A percentile compares a stretch with the other conserved stretches of the same genome.
phyloP scores from a whole-genome alignment of 2,113 vertebrate genomes.

The Nesospiza acunhae region DNA sequence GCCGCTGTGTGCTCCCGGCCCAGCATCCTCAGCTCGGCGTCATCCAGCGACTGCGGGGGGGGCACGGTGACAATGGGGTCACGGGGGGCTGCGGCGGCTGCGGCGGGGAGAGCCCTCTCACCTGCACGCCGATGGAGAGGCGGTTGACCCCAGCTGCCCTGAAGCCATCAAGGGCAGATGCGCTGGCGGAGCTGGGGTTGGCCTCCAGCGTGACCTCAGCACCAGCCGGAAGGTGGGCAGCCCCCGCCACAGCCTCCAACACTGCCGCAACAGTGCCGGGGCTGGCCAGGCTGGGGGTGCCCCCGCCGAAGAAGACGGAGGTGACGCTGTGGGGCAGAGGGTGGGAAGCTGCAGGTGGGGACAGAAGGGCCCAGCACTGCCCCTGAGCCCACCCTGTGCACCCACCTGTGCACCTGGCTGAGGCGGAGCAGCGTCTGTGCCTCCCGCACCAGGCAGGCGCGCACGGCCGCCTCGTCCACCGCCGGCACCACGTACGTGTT shows the following conservation, averaged over 20 bases:
- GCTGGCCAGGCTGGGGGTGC: slow-evolving; percentile 89
- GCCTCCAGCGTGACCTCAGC: slow-evolving; percentile 88
- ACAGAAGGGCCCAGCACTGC: fast-evolving
- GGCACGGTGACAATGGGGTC: fast-evolving
- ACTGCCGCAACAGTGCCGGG: slow-evolving; percentile 78
- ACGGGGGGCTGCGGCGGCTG: fast-evolving
- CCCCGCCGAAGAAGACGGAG: slow-evolving; percentile 91
- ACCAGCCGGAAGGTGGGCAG: slow-evolving; percentile 50
- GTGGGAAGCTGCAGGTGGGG: not conserved
- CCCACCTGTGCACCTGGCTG: slow-evolving; percentile 83
- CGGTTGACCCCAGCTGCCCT: slow-evolving; percentile 84
- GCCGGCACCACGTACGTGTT: slow-evolving; percentile 87
- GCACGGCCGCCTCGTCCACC: slow-evolving; percentile 75
- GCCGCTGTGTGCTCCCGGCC: slow-evolving; percentile 84
- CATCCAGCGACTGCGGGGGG: slow-evolving; percentile 79
- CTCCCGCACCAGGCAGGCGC: slow-evolving; percentile 82
- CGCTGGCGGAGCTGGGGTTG: slow-evolving; percentile 81
- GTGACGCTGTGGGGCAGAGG: slow-evolving; percentile 75
- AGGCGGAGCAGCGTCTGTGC: slow-evolving; percentile 78
- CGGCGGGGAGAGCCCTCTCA: not conserved
- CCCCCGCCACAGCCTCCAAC: slow-evolving; percentile 77
- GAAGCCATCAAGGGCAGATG: slow-evolving; percentile 74
- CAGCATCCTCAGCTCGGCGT: slow-evolving; percentile 78
- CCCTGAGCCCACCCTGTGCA: fast-evolving
- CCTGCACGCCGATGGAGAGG: slow-evolving; percentile 91